Evolutionary conservation across 2,113 vertebrate species (phyloP).

Genomic region (Amphilophus citrinellus): DNA sequence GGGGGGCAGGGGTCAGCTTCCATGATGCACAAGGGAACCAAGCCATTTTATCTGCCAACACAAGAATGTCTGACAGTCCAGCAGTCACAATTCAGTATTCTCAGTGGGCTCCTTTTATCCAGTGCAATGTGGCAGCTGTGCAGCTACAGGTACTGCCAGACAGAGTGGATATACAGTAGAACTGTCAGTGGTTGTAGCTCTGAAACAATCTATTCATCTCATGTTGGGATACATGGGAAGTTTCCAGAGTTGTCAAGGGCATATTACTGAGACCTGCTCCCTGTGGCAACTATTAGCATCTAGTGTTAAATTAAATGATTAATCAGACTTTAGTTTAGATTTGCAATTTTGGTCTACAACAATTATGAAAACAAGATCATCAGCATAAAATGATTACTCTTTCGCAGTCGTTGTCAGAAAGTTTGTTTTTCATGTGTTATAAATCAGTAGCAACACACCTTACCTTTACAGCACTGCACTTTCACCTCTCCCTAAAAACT

Average conservation of each 20-base stretch:
- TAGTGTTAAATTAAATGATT: not conserved
- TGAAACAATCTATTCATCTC: conserved; percentile 38
- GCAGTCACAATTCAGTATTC: conserved; percentile 35
- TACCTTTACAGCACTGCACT: not conserved
- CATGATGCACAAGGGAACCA: conserved; percentile 33
- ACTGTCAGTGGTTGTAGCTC: not conserved
- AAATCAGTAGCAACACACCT: not conserved
- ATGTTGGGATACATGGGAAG: conserved; percentile 19
- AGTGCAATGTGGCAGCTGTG: not conserved
- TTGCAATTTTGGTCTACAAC: not conserved
- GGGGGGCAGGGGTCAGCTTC: conserved; percentile 43
- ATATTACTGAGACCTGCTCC: conserved; percentile 25
- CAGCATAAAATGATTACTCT: not conserved
- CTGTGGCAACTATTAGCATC: conserved; percentile 39
- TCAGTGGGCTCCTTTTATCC: conserved; percentile 37
- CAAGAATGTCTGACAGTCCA: conserved; percentile 21
- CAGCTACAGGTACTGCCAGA: conserved; percentile 30
- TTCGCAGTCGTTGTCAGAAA: not conserved
- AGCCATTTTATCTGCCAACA: conserved; percentile 36
- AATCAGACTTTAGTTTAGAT: not conserved
- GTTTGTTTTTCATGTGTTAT: not conserved
- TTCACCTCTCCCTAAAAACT: not conserved
- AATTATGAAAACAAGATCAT: not conserved
- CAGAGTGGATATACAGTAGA: conserved; percentile 15
- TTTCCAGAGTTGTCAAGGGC: conserved; percentile 16